These are phyloP conservation scores for Phyllostomus discolor DNA, from an alignment of 2,113 vertebrate genomes.

Conservation along the genomic window DNA sequence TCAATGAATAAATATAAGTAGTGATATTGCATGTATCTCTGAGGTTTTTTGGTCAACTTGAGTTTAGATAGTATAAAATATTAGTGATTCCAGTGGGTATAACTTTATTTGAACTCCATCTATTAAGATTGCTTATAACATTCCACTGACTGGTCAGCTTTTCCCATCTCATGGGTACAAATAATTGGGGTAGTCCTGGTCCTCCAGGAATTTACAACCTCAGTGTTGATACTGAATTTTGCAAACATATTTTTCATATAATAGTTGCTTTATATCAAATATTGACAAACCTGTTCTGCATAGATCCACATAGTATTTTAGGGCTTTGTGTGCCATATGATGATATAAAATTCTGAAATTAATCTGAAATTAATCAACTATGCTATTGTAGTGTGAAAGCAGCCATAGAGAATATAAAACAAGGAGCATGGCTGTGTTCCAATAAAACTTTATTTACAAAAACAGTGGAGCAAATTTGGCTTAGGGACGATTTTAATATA, in stretches of 20 bases:
- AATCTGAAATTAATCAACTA: neutral
- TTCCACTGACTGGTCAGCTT: neutral
- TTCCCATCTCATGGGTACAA: neutral
- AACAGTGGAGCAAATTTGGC: neutral
- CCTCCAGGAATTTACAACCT: neutral
- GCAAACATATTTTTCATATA: neutral
- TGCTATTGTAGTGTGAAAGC: neutral
- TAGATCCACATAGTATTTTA: neutral
- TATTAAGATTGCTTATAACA: neutral
- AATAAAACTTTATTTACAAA: slow-evolving; percentile 19
- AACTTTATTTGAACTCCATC: neutral
- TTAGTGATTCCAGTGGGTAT: neutral
- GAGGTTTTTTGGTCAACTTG: neutral
- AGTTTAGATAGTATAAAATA: neutral
- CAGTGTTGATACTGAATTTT: neutral
- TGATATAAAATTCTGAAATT: no score
- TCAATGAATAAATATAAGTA: neutral
- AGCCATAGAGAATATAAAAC: neutral
- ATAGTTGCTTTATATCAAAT: neutral
- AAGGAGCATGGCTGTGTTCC: neutral
- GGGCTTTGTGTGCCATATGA: neutral
- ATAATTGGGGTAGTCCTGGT: neutral
- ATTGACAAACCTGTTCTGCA: neutral
- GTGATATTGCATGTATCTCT: neutral
- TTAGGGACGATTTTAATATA: neutral